Evolutionary conservation across 2,113 vertebrate genomes (phyloP).

Genomic region (Bagarius yarrelli): DNA sequence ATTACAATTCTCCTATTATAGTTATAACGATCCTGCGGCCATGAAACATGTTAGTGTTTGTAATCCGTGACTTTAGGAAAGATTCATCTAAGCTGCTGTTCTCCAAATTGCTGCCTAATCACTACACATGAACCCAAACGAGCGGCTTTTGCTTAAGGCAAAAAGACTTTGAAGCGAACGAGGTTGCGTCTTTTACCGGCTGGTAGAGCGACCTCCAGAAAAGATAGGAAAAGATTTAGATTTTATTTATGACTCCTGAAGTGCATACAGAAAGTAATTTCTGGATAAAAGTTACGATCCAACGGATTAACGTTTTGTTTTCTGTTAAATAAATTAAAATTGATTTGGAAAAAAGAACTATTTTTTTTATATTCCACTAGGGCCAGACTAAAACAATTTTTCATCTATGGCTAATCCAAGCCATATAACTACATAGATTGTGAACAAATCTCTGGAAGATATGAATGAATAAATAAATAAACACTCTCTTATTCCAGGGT

Average conservation of each 20-base stretch:
- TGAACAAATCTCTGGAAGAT: not conserved
- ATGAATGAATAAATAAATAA: not conserved
- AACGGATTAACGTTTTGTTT: not conserved
- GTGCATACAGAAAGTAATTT: not conserved
- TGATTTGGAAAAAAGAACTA: not conserved
- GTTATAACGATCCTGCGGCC: not conserved
- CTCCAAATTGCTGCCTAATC: not conserved
- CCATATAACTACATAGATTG: not conserved
- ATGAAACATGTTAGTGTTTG: not conserved
- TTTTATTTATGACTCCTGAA: not conserved
- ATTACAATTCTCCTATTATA: conserved; percentile 3
- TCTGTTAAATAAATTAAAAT: not conserved
- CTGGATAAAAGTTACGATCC: not conserved
- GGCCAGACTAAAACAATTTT: not conserved
- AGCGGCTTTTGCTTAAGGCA: not conserved
- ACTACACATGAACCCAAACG: not conserved
- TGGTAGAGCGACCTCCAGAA: not conserved
- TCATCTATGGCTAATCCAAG: no score
- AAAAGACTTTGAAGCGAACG: not conserved
- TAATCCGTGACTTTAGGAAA: not conserved
- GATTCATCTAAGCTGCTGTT: not conserved
- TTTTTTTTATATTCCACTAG: not conserved
- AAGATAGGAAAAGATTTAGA: not conserved
- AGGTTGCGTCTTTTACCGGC: not conserved
- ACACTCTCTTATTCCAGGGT: conserved; percentile 65